phyloP scores from a whole-genome alignment of 2,888 invertebrate species.

The Seira ritae region DNA sequence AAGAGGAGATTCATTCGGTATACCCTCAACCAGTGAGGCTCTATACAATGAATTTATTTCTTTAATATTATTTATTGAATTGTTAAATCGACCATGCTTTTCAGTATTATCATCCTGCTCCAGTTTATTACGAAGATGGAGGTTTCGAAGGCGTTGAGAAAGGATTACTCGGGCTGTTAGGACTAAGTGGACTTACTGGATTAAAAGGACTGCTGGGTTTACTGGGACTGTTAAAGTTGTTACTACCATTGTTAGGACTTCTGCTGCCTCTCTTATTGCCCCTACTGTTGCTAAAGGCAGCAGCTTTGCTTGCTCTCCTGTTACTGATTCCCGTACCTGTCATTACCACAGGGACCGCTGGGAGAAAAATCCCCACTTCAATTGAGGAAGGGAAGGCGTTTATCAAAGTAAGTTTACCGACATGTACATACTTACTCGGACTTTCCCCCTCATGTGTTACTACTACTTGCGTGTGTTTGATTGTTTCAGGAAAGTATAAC shows the following conservation, averaged over 20 bases:
- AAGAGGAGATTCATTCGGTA: constrained; percentile 51
- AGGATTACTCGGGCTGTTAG: constrained; percentile 57
- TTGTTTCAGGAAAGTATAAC: constrained; percentile 47
- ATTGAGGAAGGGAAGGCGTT: constrained; percentile 52
- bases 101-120: constrained; percentile 49
- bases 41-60: not conserved
- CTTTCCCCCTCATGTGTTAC: too few relatives aligned
- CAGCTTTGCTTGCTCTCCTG: constrained; percentile 45
- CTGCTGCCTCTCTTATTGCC: constrained; percentile 57
- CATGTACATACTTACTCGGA: too few relatives aligned
- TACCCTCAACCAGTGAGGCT: constrained; percentile 35
- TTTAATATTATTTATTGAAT: not conserved
- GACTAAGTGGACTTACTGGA: constrained; percentile 48
- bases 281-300: constrained; percentile 53
- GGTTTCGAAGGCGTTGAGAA: constrained; percentile 57
- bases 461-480: not conserved
- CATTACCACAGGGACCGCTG: constrained; percentile 52
- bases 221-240: constrained; percentile 49
- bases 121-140: constrained; percentile 52
- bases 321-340: constrained; percentile 64
- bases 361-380: constrained; percentile 18
- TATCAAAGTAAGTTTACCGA: constrained; percentile 52
- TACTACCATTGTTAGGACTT: constrained; percentile 53
- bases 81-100: not conserved
- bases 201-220: constrained; percentile 62